A percentile compares a stretch with the other conserved stretches of the same genome.
Conservation (phyloP, 2,113 vertebrate species). For the Dipodomys spectabilis region DNA sequence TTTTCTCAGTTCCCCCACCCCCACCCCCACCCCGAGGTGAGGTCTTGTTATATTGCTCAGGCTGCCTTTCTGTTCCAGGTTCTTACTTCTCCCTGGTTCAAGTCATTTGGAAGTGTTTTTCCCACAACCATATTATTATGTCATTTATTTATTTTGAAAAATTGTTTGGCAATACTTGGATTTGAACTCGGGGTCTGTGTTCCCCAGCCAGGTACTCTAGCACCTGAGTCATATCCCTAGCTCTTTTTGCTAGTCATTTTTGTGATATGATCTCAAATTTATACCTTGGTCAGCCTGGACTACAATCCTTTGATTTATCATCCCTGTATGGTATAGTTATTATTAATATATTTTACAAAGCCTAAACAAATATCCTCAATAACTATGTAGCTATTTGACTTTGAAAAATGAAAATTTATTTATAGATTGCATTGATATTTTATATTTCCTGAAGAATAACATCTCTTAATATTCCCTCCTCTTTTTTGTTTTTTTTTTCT, state of each 20-base stretch:
- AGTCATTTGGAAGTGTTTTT: background rate
- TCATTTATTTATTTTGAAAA: slow-evolving; percentile 4
- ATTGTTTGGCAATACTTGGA: background rate
- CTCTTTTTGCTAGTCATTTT: no score
- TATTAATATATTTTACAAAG: slow-evolving; percentile 55
- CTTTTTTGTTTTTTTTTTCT: no score
- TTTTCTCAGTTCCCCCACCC: background rate
- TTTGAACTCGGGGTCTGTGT: background rate
- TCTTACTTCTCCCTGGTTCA: no score
- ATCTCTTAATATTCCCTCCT: background rate
- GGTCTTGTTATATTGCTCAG: background rate
- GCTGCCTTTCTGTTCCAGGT: background rate
- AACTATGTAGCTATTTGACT: slow-evolving; percentile 1
- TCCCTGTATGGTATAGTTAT: slow-evolving; percentile 38
- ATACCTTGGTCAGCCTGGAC: no score
- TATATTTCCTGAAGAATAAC: background rate
- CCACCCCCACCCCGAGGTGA: background rate
- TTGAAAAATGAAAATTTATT: background rate
- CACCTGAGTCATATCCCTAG: no score
- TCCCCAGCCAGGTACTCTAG: no score
- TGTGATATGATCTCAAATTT: no score
- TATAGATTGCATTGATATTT: background rate
- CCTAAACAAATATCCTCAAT: slow-evolving; percentile 36
- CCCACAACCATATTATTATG: background rate
- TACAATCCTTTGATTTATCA: no score